Base-by-base conservation (phyloP, 2,888 invertebrate genomes). In the Acanthosepion lycidas region DNA sequence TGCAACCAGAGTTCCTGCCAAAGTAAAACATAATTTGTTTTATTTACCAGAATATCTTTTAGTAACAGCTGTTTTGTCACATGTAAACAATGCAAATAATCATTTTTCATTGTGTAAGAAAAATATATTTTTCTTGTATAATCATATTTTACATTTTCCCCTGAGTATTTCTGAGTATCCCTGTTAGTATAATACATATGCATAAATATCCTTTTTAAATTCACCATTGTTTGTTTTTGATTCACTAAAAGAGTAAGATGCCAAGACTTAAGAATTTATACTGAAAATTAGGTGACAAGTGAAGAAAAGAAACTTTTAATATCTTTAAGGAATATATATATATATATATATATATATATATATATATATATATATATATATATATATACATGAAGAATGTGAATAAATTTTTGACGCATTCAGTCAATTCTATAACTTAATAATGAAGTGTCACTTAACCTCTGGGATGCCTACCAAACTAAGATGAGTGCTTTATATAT, bases 261-360 rank as follows among this genome's bases (percentile, higher is more conserved):
- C 64, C 20, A 59, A 59, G 20, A 26, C 28, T 64, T 64, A 1
- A 64, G 26, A 64, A 26, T 28, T 8, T 26, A 64, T 23, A 23
- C 28, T 64, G 23, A 26, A 26, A 64, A 26, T 42, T 42, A 42
- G 2, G 64, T 64, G 64, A 64, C 26, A 28, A 64, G 23, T 64
- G 26, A 8, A 8, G 51, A 51, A 12, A 51, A 51, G 8, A 51
- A 51, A 0, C 15, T 51, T 0, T 42, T 42, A 42, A 42, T 42
- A 42, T 51, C 51, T 51, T 15, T 15, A 51, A 51, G 9, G 9
- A 51, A 23, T 64, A 64, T 64, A 64, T 64, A 64, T 64, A 64
- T 64, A 64, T 64, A 64, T 64, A 64, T 64, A 64, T 64, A 64
- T 64, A 64, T 64, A 64, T 64, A 64, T 64, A 64, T 64, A 64